A percentile compares a stretch with the other conserved stretches of the same genome.
Evolutionary conservation across 2,888 invertebrate species (phyloP).

Genomic region (Nomada fabriciana): DNA sequence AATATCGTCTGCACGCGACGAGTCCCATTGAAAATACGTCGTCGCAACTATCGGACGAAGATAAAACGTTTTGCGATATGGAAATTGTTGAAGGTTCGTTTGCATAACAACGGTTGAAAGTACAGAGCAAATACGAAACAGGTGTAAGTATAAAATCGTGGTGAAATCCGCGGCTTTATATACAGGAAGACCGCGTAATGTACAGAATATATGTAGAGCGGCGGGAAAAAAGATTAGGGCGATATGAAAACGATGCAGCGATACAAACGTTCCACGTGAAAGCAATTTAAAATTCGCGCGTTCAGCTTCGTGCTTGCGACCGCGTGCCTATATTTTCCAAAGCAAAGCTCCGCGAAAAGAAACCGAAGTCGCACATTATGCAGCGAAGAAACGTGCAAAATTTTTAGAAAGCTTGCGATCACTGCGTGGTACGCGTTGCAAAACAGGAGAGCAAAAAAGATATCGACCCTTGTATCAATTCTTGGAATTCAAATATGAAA

Average conservation of each 20-base stretch:
- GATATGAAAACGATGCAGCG: neutral
- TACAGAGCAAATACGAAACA: neutral
- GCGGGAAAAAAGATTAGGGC: neutral
- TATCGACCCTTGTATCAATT: too few relatives aligned
- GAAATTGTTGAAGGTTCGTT: neutral
- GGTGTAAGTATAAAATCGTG: neutral
- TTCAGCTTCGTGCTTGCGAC: neutral
- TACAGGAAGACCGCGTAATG: neutral
- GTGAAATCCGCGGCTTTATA: neutral
- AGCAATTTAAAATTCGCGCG: neutral
- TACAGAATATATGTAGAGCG: neutral
- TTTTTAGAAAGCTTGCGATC: too few relatives aligned
- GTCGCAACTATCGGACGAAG: neutral
- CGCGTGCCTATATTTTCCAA: neutral
- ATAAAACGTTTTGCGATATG: constrained; percentile 14
- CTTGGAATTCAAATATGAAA: too few relatives aligned
- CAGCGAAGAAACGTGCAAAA: too few relatives aligned
- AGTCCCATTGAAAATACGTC: neutral
- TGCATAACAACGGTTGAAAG: neutral
- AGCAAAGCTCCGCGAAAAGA: too few relatives aligned
- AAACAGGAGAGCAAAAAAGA: too few relatives aligned
- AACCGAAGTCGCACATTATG: too few relatives aligned
- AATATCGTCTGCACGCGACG: neutral
- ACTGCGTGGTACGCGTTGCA: too few relatives aligned
- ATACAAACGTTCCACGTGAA: neutral